Evolutionary conservation across 92 coral and sea anemone genomes (phyloP).

Genomic region (Palythoa grandiflora): DNA sequence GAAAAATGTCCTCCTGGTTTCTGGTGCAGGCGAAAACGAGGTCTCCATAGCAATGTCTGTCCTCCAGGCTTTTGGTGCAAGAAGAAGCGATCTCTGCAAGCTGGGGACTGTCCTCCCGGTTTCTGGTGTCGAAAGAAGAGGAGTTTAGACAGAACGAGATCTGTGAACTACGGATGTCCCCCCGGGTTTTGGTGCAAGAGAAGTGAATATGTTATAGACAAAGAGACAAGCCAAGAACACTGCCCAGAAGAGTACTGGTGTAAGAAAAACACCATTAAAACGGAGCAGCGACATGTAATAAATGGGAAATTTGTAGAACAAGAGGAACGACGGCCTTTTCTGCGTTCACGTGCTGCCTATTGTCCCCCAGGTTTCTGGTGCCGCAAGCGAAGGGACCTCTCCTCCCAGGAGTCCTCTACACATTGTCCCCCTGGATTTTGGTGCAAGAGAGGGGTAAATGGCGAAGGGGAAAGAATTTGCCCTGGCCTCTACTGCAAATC

Average conservation of each 20-base stretch:
- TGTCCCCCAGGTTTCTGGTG: slow-evolving; percentile 81
- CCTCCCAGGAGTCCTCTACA: slow-evolving; percentile 32
- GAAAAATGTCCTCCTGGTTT: slow-evolving; percentile 81
- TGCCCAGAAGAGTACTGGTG: slow-evolving; percentile 49
- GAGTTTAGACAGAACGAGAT: slow-evolving; percentile 18
- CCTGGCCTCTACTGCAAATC: slow-evolving; percentile 68
- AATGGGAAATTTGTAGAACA: background rate
- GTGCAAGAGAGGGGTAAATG: slow-evolving; percentile 63
- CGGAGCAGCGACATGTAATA: slow-evolving; percentile 47
- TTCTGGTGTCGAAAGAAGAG: slow-evolving; percentile 66
- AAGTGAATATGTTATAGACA: slow-evolving; percentile 61
- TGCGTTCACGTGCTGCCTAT: background rate
- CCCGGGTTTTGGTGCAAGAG: slow-evolving; percentile 68
- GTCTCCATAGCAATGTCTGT: slow-evolving; percentile 28
- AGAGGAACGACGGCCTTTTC: slow-evolving; percentile 26
- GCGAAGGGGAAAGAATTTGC: slow-evolving; percentile 37
- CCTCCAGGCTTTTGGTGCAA: slow-evolving; percentile 77
- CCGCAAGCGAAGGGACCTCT: slow-evolving; percentile 63
- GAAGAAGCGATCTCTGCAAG: slow-evolving; percentile 51
- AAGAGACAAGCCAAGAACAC: slow-evolving; percentile 59
- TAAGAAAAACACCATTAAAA: slow-evolving; percentile 37
- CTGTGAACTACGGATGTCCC: slow-evolving; percentile 52
- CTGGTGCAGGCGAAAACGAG: slow-evolving; percentile 77
- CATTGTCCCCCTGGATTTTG: slow-evolving; percentile 76
- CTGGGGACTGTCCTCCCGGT: slow-evolving; percentile 54